Evolutionary conservation across 2,888 invertebrate species (phyloP), one percentile per base, ranked within the genome.

Genomic region (Cybosia mesomella): DNA sequence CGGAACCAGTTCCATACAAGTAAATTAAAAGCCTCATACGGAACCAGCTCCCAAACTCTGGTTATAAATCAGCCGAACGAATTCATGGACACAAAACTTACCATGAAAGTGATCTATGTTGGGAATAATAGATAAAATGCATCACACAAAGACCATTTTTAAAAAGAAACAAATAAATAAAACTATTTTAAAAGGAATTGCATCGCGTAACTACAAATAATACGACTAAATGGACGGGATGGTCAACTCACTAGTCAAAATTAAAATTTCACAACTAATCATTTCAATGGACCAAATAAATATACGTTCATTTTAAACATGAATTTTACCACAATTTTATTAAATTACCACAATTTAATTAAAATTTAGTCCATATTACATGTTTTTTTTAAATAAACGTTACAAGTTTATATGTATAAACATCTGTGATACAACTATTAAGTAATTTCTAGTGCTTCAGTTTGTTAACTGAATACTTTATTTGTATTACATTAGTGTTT

Each of bases 171-270:
- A n/a, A n/a, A n/a, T 63, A 9, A 70, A 74, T 77, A 70, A 82
- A 82, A 67, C 64, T 75, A 73, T 70, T 80, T 58, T 81, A 21
- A 82, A 82, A 78, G 75, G 62, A 79, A 74, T 61, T 75, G 69
- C 75, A 72, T 54, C 24, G 34, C 54, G 7, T 64, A 80, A 72
- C 85, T 87, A 89, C 80, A 88, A 90, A 89, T 83, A 77, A 90
- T 87, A 87, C 71, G 70, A 76, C 88, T 91, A 91, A 81, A 87
- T 94, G 95, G 94, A 95, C 95, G 95, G 94, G 94, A 90, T 85
- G 87, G 85, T 88, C 83, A 92, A 93, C 87, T 91, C 89, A 92
- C 92, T 89, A 89, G 89, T 83, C 74, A 74, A 90, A 89, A 85
- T 78, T 58, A 83, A 84, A 83, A 76, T 66, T 22, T 80, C 76